These are phyloP conservation scores for Nymphalis urticae DNA, from an alignment of 2,888 invertebrate genomes.

Conservation along the genomic window DNA sequence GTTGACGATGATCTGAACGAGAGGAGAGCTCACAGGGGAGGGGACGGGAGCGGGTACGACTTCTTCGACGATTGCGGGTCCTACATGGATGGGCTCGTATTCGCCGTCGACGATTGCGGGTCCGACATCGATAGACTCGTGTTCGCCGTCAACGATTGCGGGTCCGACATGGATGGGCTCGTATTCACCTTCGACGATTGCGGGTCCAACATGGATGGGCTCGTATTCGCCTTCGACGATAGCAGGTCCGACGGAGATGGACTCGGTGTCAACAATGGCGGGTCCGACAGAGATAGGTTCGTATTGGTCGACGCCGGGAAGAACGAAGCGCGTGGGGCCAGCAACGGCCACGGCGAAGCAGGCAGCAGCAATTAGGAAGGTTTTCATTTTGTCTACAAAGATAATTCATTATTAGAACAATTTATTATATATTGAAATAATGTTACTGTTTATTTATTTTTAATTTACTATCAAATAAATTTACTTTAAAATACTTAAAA, in stretches of 20 bases:
- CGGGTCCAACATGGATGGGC: constrained; percentile 32
- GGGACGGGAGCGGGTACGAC: no score
- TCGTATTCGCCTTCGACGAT: no score
- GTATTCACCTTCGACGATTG: constrained; percentile 31
- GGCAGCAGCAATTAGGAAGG: constrained; percentile 36
- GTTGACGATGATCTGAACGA: constrained; percentile 45
- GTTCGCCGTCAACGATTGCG: constrained; percentile 20
- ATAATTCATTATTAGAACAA: not conserved
- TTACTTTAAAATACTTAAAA: no score
- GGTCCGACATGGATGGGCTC: constrained; percentile 42
- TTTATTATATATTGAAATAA: no score
- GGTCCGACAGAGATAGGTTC: not conserved
- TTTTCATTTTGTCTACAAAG: constrained; percentile 32
- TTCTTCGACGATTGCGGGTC: no score
- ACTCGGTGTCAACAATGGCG: no score
- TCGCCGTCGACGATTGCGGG: no score
- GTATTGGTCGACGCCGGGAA: constrained; percentile 19
- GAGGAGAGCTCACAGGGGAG: constrained; percentile 29
- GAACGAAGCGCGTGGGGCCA: constrained; percentile 27
- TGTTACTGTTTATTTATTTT: no score
- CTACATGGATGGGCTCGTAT: no score
- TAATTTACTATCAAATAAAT: no score
- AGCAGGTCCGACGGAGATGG: no score
- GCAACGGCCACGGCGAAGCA: constrained; percentile 39
- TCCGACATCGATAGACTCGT: constrained; percentile 28